These are phyloP conservation scores for Molossus molossus DNA, from an alignment of 2,797 vertebrate genomes.

Conservation along the genomic window DNA sequence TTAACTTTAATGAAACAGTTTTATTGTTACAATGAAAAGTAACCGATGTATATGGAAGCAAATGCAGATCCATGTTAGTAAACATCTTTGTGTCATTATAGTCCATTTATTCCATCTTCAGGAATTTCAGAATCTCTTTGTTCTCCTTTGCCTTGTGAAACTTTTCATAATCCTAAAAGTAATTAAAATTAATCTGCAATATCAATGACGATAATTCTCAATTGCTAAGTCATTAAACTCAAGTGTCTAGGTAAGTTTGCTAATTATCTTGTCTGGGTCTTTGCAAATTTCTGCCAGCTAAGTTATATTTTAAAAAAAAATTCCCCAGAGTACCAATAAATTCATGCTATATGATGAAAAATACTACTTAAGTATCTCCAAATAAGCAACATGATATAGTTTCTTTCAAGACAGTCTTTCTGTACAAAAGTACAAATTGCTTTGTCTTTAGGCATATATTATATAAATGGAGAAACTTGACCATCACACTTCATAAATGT, in stretches of 20 bases:
- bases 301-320: neutral
- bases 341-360: constrained; percentile 36
- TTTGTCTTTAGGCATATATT: constrained; percentile 29
- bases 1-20: constrained; percentile 24
- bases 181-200: constrained; percentile 24
- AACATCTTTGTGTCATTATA: neutral
- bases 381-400: neutral
- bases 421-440: constrained; percentile 12
- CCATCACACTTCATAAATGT: neutral
- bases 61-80: neutral
- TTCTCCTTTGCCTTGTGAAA: constrained; percentile 65
- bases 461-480: neutral
- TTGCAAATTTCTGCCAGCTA: neutral
- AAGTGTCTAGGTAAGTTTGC: neutral
- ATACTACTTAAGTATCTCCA: neutral
- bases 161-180: constrained; percentile 68
- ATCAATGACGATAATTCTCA: constrained; percentile 19
- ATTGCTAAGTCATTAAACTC: constrained; percentile 49
- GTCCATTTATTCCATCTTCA: constrained; percentile 61
- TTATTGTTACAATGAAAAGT: neutral
- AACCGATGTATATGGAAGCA: neutral
- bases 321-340: neutral
- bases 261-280: constrained; percentile 19
- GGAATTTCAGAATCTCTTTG: constrained; percentile 68
- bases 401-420: constrained; percentile 39